Conservation (phyloP, 2,888 invertebrate genomes). For the Resseliella maxima region DNA sequence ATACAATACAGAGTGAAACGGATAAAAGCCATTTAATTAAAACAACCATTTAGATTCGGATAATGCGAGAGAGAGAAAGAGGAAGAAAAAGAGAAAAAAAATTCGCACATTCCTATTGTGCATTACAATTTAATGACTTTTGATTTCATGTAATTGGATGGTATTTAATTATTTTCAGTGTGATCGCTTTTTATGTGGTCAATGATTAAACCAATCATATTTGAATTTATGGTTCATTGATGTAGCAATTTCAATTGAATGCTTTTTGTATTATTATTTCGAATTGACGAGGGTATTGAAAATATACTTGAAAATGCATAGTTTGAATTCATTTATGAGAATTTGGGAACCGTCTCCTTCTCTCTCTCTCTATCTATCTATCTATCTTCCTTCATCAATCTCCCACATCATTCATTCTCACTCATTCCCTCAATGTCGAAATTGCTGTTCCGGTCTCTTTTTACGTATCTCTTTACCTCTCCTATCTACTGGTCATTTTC, state of each 20-base stretch:
- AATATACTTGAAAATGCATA: not conserved
- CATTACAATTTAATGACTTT: not conserved
- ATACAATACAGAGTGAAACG: not conserved
- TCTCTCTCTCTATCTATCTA: too few species aligned
- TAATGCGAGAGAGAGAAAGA: not conserved
- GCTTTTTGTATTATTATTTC: not conserved
- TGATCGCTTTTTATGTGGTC: conserved; percentile 7
- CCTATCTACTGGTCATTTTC: too few species aligned
- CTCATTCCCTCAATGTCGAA: too few species aligned
- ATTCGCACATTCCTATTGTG: not conserved
- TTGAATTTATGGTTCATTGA: conserved; percentile 28
- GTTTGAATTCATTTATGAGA: not conserved
- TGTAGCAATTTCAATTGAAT: not conserved
- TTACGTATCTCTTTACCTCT: too few species aligned
- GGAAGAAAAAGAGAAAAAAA: not conserved
- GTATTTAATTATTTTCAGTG: not conserved
- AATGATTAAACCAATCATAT: conserved; percentile 42
- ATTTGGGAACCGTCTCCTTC: too few species aligned
- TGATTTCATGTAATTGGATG: conserved; percentile 29
- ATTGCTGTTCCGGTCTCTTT: too few species aligned
- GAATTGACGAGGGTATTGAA: not conserved
- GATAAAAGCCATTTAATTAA: not conserved
- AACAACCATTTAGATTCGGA: not conserved
- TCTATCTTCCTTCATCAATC: too few species aligned
- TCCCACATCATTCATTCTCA: too few species aligned